Evolutionary conservation across 2,888 invertebrate genomes (phyloP), one percentile per base, ranked within the genome.

Genomic region (Acanthococcus lagerstroemiae): DNA sequence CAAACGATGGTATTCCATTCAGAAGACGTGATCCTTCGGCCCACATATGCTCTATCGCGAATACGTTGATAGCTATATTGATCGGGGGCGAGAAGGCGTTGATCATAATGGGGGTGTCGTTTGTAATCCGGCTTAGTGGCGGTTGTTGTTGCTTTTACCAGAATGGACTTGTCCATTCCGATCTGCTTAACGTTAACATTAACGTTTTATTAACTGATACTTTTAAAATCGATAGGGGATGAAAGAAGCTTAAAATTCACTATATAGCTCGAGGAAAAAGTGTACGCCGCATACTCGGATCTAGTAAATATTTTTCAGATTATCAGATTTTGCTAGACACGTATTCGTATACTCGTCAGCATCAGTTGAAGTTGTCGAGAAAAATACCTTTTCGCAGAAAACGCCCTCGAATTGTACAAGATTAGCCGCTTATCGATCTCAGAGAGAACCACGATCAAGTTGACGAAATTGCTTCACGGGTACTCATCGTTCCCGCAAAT

Each of bases 121-220:
- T 61, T 21, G 30, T 61, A 61, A 61, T 61, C 61, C 52, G 61
- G 61, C 46, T 61, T 61, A 61, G 61, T 61, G 37, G 61, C 26
- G 61, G 61, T 61, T 61, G 61, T 61, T 61, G 61, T 61, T 61
- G 61, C 61, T 61, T 61, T 61, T 61, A 61, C 52, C 61, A 61
- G 61, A 61, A 61, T 61, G 37, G 61, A 61, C 52, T 61, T 61
- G 61, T 61, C 61, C 61, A 61, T 61, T 61, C 19, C 61, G 19
- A 61, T 61, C 52, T 37, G 50, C 61, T 61, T 61, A 61, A 61
- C 37, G 61, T 61, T 61, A 37, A 61, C 30, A 61, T 61, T 54
- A 61, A 61, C 61, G 61, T 61, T 61, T 61, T 61, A 61, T 61
- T 61, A 61, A 61, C 61, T 61, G 61, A 61, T 61, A 61, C 61